phyloP scores from a whole-genome alignment of 2,113 vertebrate species.

The Cephalopterus ornatus region DNA sequence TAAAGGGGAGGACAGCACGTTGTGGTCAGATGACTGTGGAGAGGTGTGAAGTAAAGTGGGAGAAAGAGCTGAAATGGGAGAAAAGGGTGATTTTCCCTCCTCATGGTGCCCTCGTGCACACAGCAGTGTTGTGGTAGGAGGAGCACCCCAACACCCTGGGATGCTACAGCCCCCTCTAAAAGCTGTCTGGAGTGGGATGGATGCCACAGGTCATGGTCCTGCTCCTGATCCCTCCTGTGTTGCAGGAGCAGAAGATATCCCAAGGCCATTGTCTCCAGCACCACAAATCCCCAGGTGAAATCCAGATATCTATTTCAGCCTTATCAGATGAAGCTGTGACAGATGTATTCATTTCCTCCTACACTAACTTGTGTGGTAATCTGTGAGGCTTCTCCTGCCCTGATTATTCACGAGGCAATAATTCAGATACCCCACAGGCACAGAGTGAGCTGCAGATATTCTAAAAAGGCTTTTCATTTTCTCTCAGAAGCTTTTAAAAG shows the following conservation, averaged over 20 bases:
- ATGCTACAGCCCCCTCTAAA: background rate
- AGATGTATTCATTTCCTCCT: background rate
- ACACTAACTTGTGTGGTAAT: background rate
- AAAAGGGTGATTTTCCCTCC: background rate
- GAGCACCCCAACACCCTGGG: background rate
- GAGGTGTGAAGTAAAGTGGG: background rate
- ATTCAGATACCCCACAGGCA: background rate
- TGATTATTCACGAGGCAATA: conserved; percentile 7
- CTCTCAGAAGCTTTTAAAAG: background rate
- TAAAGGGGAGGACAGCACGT: background rate
- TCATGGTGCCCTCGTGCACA: background rate
- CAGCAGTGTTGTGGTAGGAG: background rate
- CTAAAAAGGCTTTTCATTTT: background rate
- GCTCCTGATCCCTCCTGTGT: background rate
- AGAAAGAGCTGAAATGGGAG: background rate
- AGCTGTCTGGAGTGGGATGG: background rate
- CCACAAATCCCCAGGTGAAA: background rate
- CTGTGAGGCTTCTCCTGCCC: background rate
- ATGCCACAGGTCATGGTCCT: background rate
- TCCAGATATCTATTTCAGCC: background rate
- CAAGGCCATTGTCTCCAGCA: fast-evolving
- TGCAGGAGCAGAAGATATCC: fast-evolving
- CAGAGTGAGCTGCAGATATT: background rate
- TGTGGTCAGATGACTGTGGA: fast-evolving
- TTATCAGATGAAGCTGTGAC: background rate